Percentiles rank a stretch among this genome's conserved stretches.
These are phyloP conservation scores for Psittacula derbiana DNA, from an alignment of 2,797 vertebrate genomes.

Conservation along the genomic window DNA sequence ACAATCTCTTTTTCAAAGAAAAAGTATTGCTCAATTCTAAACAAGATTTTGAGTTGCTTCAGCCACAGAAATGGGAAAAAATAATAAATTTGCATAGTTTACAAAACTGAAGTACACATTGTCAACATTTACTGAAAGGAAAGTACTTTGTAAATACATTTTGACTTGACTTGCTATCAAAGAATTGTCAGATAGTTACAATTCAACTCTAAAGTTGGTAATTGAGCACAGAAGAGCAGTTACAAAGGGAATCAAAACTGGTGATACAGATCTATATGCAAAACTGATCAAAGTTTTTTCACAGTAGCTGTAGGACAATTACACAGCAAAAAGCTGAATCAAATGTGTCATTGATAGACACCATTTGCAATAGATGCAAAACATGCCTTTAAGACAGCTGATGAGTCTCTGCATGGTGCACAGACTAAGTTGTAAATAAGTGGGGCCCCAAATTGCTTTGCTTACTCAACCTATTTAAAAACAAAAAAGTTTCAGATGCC, in stretches of 20 bases:
- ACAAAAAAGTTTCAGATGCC: background rate
- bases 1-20: background rate
- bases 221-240: background rate
- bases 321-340: background rate
- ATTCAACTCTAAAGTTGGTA: background rate
- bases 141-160: background rate
- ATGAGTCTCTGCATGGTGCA: background rate
- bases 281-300: slow-evolving; percentile 36
- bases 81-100: background rate
- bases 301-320: slow-evolving; percentile 1
- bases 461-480: slow-evolving; percentile 48
- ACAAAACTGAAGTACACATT: background rate
- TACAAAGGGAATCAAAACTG: background rate
- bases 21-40: slow-evolving; percentile 37
- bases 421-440: slow-evolving; percentile 2
- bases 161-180: background rate
- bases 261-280: background rate
- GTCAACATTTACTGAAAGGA: background rate
- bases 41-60: background rate
- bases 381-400: background rate
- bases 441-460: background rate
- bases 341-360: background rate
- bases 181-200: background rate
- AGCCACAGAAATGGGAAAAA: background rate
- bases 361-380: background rate